A percentile compares a stretch with the other conserved stretches of the same genome.
Conservation (phyloP, 1,140 invertebrate genomes). For the Drosophila auraria region DNA sequence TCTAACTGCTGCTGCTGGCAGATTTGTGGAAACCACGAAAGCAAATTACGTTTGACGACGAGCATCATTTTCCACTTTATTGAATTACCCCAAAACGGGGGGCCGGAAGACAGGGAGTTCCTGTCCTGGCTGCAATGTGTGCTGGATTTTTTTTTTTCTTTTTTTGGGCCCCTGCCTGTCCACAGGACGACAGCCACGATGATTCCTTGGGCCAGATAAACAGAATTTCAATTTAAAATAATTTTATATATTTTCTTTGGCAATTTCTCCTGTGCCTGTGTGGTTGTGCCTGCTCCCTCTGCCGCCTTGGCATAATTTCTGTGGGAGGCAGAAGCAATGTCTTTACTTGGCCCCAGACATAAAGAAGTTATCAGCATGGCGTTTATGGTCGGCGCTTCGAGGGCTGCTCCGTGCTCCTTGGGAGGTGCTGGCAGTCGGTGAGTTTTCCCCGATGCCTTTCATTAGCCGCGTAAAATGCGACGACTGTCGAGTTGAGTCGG, state of each 20-base stretch:
- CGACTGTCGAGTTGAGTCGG: constrained; percentile 40
- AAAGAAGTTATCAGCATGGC: constrained; percentile 78
- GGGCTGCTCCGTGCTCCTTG: neutral
- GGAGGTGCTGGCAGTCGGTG: constrained; percentile 5
- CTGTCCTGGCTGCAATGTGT: constrained; percentile 58
- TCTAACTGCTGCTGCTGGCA: constrained; percentile 48
- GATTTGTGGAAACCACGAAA: constrained; percentile 78
- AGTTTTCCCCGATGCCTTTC: constrained; percentile 48
- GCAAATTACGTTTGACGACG: constrained; percentile 77
- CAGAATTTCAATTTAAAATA: constrained; percentile 84
- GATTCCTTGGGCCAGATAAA: constrained; percentile 75
- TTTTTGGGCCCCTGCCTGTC: constrained; percentile 22
- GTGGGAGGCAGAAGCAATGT: constrained; percentile 33
- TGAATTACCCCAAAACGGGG: constrained; percentile 68
- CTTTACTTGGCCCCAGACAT: constrained; percentile 67
- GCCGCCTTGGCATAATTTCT: constrained; percentile 32
- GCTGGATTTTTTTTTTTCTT: constrained; percentile 31
- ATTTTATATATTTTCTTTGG: constrained; percentile 54
- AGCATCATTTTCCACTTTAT: constrained; percentile 83
- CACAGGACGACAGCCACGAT: constrained; percentile 13
- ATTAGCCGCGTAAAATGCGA: constrained; percentile 64
- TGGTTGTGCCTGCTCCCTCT: constrained; percentile 55
- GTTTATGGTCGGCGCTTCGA: constrained; percentile 54
- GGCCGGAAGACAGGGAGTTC: constrained; percentile 3
- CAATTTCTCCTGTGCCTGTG: constrained; percentile 44